Evolutionary conservation across 2,797 vertebrate species (phyloP), one percentile per base, ranked within the genome.

Genomic region (Serranus cabrilla): DNA sequence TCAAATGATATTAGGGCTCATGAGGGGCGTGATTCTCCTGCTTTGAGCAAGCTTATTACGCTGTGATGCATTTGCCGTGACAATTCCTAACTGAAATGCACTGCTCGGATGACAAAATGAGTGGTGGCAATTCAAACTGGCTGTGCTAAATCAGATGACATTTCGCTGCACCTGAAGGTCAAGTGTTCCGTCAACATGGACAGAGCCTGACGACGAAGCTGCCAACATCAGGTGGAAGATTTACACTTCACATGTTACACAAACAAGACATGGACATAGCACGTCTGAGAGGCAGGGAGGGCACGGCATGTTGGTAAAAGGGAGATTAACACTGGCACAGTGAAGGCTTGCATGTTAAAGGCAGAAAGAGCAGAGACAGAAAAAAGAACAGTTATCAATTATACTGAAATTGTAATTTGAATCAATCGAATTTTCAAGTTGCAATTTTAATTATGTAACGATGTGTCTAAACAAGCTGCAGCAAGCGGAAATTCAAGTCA

Each of bases 91-190:
- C 58, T 59, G 74, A 89, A 87, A 88, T 64, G 79, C 80, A 76
- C 55, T 7, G 72, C 83, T 68, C 39, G 56, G 70, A 74, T 85
- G 76, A 85, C 76, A 90, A 89, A 92, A 91, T 85, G 82, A 91
- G 70, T 49, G 67, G 85, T 87, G 83, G 78, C 80, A 81, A 91
- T 91, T 91, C 84, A 83, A 80, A 78, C 86, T 68, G 73, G 49
- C 65, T 50, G 78, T 77, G 82, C 86, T 92, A 91, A 93, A 94
- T 94, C 91, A 92, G 85, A 89, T 91, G 93, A 91, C 92, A 93
- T 93, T 94, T 92, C 21, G 21, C 83, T 80, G 84, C 83, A 88
- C 82, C 91, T 92, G 92, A 95, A 95, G 93, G 94, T 95, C 93
- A 91, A 95, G 91, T 83, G 87, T 89, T 93, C 90, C 90, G 90